These are phyloP conservation scores for Oceanites oceanicus DNA, from an alignment of 2,113 vertebrate genomes.

Conservation along the genomic window DNA sequence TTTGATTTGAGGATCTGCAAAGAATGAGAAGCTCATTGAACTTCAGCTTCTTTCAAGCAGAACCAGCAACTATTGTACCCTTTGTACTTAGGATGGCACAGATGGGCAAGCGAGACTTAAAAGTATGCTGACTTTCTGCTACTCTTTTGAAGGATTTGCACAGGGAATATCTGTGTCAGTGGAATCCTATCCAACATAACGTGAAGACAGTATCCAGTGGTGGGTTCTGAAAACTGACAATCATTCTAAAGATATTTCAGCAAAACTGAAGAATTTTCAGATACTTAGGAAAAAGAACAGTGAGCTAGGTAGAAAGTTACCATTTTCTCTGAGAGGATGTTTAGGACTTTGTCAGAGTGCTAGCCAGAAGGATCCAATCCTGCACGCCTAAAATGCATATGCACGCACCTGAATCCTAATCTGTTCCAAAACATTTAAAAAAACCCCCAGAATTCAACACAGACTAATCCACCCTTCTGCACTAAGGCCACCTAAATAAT, in stretches of 20 bases:
- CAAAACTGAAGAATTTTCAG: background rate
- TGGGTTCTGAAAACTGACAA: background rate
- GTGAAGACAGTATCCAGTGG: background rate
- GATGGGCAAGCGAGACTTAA: background rate
- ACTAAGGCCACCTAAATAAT: background rate
- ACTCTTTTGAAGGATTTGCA: background rate
- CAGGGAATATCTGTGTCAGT: background rate
- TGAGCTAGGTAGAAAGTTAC: background rate
- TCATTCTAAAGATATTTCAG: background rate
- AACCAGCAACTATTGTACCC: background rate
- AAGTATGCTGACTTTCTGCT: background rate
- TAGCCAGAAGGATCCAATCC: background rate
- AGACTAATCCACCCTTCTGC: background rate
- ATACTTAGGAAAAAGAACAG: background rate
- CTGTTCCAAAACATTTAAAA: background rate
- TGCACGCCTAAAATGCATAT: background rate
- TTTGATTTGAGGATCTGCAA: background rate
- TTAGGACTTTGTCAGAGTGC: background rate
- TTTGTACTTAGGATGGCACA: background rate
- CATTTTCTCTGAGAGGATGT: background rate
- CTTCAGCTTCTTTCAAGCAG: background rate
- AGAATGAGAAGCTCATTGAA: background rate
- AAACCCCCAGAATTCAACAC: background rate
- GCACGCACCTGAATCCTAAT: background rate
- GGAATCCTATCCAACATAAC: fast-evolving